phyloP scores from a whole-genome alignment of 2,113 vertebrate species.

The Bufo bufo region DNA sequence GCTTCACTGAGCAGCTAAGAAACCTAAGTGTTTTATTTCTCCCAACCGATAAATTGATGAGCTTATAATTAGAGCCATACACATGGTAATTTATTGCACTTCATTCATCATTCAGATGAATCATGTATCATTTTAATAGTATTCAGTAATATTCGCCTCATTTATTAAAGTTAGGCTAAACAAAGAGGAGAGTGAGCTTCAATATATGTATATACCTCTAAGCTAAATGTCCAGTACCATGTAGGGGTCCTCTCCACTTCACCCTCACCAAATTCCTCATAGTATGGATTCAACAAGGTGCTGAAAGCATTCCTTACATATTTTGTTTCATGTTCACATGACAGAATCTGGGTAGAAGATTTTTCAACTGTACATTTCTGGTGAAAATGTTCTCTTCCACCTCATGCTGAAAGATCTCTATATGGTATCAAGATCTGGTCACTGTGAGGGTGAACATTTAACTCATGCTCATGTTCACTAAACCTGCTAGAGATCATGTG shows the following conservation, averaged over 20 bases:
- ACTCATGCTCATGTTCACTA: too few relatives aligned
- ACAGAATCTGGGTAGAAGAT: neutral
- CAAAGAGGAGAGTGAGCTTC: neutral
- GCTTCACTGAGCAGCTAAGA: conserved; percentile 27
- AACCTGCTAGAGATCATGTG: too few relatives aligned
- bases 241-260: neutral
- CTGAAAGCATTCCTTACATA: neutral
- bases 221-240: neutral
- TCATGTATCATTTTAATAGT: conserved; percentile 47
- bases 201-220: neutral
- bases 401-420: neutral
- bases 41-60: conserved; percentile 52
- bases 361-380: neutral
- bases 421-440: neutral
- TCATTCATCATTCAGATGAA: conserved; percentile 55
- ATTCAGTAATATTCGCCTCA: conserved; percentile 44
- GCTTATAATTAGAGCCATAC: conserved; percentile 54
- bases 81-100: conserved; percentile 55
- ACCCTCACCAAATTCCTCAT: neutral
- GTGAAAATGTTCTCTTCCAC: neutral
- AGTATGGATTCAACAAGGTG: neutral
- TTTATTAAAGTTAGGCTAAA: conserved; percentile 34
- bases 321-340: neutral
- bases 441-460: neutral
- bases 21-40: conserved; percentile 33